Percentiles rank a stretch among this genome's conserved stretches.
Conservation (phyloP, 2,113 vertebrate genomes). For the Oreocharis arfaki region DNA sequence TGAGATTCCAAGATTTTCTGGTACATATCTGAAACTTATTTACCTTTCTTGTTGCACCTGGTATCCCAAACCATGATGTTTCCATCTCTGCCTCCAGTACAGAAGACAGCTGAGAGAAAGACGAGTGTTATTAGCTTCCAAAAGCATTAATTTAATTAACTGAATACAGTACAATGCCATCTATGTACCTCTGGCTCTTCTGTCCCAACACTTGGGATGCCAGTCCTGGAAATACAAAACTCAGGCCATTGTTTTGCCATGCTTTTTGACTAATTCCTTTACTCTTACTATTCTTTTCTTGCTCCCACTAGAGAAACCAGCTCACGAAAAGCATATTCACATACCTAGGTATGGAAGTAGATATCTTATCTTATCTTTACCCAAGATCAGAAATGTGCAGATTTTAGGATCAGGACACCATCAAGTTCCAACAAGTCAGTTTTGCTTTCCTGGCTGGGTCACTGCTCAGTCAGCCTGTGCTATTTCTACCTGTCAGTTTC, state of each 20-base stretch:
- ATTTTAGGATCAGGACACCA: neutral
- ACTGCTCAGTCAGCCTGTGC: neutral
- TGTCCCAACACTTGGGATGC: neutral
- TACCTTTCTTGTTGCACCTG: conserved; percentile 96
- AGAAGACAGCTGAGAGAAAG: conserved; percentile 85
- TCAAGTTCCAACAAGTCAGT: neutral
- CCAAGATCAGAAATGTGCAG: neutral
- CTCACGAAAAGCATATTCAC: neutral
- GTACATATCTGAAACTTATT: neutral
- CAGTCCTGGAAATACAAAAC: neutral
- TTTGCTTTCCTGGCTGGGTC: neutral
- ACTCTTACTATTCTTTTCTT: neutral
- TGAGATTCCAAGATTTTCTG: neutral
- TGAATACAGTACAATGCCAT: neutral
- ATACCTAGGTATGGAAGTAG: neutral
- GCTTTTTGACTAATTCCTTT: neutral
- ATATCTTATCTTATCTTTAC: neutral
- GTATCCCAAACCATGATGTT: conserved; percentile 98
- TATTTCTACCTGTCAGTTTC: neutral
- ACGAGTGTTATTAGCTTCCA: neutral
- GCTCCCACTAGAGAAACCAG: neutral
- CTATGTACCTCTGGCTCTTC: neutral
- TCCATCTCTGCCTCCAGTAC: conserved; percentile 93
- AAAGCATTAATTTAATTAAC: neutral
- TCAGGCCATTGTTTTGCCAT: neutral